Base-by-base conservation (phyloP, 2,113 vertebrate genomes). In the Aix galericulata region DNA sequence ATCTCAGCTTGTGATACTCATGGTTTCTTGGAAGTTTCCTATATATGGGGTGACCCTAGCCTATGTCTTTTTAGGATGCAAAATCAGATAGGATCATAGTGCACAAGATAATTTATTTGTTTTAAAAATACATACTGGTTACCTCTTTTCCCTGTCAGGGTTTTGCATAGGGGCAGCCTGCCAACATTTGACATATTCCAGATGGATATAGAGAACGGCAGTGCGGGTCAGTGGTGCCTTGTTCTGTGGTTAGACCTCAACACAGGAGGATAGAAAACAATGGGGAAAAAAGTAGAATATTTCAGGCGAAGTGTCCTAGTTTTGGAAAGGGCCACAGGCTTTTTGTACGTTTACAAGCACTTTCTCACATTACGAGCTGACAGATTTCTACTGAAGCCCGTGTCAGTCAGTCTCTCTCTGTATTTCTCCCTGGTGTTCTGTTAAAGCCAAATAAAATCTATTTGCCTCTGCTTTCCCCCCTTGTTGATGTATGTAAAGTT, bases 361-460 rank as follows among this genome's bases (percentile, higher is more conserved):
- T 94, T 96, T 97, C 94, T 97, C 95, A 88, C 86, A 58, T 96
- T 97, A 93, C 76, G 1, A 95, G 53, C 88, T 92, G 86, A 55
- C 2, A 2, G 62, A 29, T 91, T 97, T 95, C 94, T 94, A 62
- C 72, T 38, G 89, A 94, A 93, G 77, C 38, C 62, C 34, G 44
- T 84, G 87, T 94, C 96, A 86, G 64, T 96, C 91, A 94, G 48
- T 64, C 46, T 85, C 71, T 64, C 71, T 34, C 72, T 63, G 42
- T 89, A 75, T 94, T 93, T 95, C 59, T 96, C 96, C 81, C 94
- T 40, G 31, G 88, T 88, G 85, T 84, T 96, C 89, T 1, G 5
- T 89, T 92, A 95, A 96, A 96, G 71, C 60, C 80, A 96, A 95
- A 96, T 86, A 93, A 96, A 96, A 89, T 63, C 74, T 95, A 64